Evolutionary conservation across 2,797 vertebrate species (phyloP), one percentile per base, ranked within the genome.

Genomic region (Acestrorhynchus altus): DNA sequence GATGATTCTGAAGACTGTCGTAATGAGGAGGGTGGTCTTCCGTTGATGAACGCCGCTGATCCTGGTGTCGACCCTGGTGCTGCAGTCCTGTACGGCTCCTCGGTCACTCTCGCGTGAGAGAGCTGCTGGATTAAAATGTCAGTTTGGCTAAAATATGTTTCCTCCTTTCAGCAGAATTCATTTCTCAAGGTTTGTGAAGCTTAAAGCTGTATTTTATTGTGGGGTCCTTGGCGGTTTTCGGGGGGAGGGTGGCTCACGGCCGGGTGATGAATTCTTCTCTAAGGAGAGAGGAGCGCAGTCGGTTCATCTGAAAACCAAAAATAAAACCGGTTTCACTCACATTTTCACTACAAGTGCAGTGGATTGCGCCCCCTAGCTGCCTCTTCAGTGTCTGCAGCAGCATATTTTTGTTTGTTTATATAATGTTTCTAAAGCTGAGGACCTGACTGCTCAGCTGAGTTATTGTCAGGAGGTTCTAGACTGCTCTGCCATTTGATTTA

Each of bases 111-210:
- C 16, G 16, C 12, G 16, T 65, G 40, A 46, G 22, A 42, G 40
- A 11, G 24, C 6, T 15, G 20, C 28, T 68, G 31, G 67, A 70
- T 70, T 70, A 54, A 70, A 70, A 54, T 70, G 67, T 70, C 67
- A 69, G 49, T 39, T 51, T 52, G 47, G 67, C 67, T 69, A 47
- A 69, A 69, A 69, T 69, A 69, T 69, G 47, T 69, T 39, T 16
- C 24, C 40, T 49, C 47, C 47, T 39, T 69, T 54, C 49, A 54
- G 6, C 40, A n/a, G 40, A 69, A 69, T 22, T 52, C 28, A 54
- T 69, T 69, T 69, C 67, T 54, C 67, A 69, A 69, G 40, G 67
- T 20, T 69, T 69, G 47, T 40, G 46, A 52, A n/a, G 66, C 60
- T 65, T 52, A 40, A 40, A 39, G 20, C 63, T 1, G 8, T 42